Conservation (phyloP, 2,113 vertebrate genomes). For the Otus sunia region DNA sequence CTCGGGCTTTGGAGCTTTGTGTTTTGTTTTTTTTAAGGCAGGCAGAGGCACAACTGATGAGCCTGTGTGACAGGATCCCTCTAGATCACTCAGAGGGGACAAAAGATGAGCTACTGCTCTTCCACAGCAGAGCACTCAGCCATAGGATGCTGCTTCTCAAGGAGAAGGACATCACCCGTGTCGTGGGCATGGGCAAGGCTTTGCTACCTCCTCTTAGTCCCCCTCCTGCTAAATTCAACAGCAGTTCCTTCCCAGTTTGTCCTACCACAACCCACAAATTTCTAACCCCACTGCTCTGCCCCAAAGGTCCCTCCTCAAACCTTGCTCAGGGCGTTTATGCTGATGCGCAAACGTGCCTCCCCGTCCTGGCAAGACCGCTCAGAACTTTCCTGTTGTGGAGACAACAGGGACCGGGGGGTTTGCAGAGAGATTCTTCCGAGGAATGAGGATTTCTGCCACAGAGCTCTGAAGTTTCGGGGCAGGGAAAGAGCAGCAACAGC, state of each 20-base stretch:
- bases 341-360: accelerated
- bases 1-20: accelerated
- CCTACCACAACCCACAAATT: neutral
- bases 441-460: accelerated
- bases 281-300: neutral
- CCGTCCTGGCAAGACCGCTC: accelerated
- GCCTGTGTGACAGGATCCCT: neutral
- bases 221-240: neutral
- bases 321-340: accelerated
- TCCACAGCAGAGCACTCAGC: neutral
- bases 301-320: neutral
- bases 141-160: neutral
- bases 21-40: neutral
- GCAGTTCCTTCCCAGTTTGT: accelerated
- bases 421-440: neutral
- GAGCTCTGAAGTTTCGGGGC: neutral
- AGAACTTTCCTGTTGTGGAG: accelerated
- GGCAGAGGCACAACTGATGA: neutral
- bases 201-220: neutral
- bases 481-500: neutral
- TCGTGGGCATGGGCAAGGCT: accelerated
- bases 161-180: neutral
- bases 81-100: neutral
- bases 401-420: accelerated
- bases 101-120: neutral